Evolutionary conservation across 2,113 vertebrate species (phyloP).

Genomic region (Amphilophus citrinellus): DNA sequence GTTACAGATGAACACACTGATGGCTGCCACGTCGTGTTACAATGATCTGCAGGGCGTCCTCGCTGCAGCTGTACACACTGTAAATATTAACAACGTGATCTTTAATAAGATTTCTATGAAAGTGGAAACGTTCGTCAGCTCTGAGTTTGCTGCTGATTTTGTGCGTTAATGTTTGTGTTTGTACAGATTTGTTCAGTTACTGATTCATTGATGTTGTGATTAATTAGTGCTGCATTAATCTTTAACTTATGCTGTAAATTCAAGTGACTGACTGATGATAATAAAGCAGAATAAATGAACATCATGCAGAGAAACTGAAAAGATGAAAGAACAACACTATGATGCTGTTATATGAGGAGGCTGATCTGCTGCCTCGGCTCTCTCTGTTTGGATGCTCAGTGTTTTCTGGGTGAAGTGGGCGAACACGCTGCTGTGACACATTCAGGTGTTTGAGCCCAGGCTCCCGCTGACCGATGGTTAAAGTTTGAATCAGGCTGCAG

Average conservation of each 20-base stretch:
- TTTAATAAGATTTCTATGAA: not conserved
- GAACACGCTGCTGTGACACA: too few species aligned
- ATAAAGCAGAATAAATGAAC: conserved; percentile 3
- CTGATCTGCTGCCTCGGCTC: not conserved
- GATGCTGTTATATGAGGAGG: not conserved
- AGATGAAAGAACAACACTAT: conserved; percentile 48
- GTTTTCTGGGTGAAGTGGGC: too few species aligned
- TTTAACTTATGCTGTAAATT: not conserved
- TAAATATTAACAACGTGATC: conserved; percentile 34
- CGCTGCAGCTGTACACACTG: conserved; percentile 49
- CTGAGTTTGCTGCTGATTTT: conserved; percentile 2
- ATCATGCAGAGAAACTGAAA: not conserved
- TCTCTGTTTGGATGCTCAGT: too few species aligned
- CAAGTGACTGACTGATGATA: not conserved
- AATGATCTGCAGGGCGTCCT: conserved; percentile 74
- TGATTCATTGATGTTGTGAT: conserved; percentile 28
- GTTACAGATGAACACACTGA: conserved; percentile 88
- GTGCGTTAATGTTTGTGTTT: not conserved
- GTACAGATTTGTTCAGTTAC: conserved; percentile 22
- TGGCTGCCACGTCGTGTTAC: conserved; percentile 91
- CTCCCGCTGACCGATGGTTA: too few species aligned
- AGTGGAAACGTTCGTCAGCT: not conserved
- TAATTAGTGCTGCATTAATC: not conserved
- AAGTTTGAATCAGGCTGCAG: too few species aligned
- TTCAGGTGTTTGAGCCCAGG: too few species aligned